Evolutionary conservation across 2,888 invertebrate genomes (phyloP), one percentile per base, ranked within the genome.

Genomic region (Cryptophagus acutangulus): DNA sequence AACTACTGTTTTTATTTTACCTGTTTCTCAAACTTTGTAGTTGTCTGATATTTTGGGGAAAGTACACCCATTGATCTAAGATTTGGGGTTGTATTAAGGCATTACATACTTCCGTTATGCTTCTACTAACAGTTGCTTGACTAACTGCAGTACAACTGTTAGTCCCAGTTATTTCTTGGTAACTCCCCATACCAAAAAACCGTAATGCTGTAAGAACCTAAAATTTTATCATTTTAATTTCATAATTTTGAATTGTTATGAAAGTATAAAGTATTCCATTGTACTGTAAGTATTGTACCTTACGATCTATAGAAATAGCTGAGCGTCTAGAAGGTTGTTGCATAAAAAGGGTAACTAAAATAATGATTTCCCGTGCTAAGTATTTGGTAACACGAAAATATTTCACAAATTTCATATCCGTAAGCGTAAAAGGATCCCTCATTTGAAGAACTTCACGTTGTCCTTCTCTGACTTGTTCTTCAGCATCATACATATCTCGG

Each of bases 131-230:
- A 24, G 45, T 43, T 20, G 44, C 25, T 20, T 52, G 48, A 24
- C 36, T 38, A 17, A 50, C 15, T 28, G 36, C 38, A 26, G 44
- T 13, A 41, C 17, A 40, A 15, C 35, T 13, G 41, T 45, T 46
- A 9, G 33, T 17, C 2, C 41, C 46, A 5, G 45, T 33, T 36
- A 38, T 38, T 30, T 34, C 25, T 33, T 47, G 49, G 28, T 46
- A 49, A 33, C 40, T 40, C 9, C 48, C 49, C 30, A 25, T 38
- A 15, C 40, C 49, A 36, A 38, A 47, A 43, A 49, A 51, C 17
- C 33, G 30, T 39, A 41, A 25, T 28, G 37, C 15, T 17, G 36
- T 31, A 20, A 40, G 24, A 12, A 40, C 14, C 40, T 40, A 30
- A 17, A 36, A 24, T 28, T 26, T 12, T 26, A n/a, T 26, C 12